Evolutionary conservation across 2,888 invertebrate species (phyloP), one percentile per base, ranked within the genome.

Genomic region (Deroplatys truncata): DNA sequence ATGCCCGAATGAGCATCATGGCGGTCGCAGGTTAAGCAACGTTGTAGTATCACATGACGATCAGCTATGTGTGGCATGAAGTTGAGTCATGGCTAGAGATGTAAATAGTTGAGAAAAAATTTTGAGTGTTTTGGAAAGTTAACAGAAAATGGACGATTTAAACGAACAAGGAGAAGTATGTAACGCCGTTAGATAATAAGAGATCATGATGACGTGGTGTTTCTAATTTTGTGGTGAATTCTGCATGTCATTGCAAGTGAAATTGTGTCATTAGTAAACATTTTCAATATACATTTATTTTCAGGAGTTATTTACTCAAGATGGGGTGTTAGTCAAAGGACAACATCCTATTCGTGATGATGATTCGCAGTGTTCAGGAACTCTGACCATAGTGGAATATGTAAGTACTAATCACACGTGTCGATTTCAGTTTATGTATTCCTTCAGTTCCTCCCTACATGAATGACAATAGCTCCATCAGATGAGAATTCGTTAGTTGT

Each of bases 301-400:
- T 31, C 92, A 97, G 96, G 96, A 97, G 91, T 94, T 97, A 84
- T 97, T 96, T 93, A 96, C 96, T n/a, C 97, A 97, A 93, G 96
- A 97, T 93, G 97, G 97, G 9, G 97, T 97, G 29, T 94, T 97
- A 13, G 94, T 97, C 90, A 96, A 96, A 92, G 95, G 96, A 86
- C 96, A 90, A 84, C 88, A 89, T 84, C 89, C 90, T 49, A 92
- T 92, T 88, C 91, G 91, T 72, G 93, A 93, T 95, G 92, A 94
- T 94, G 90, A 96, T 96, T 92, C 96, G 95, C 93, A 95, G 94
- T 90, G 96, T 90, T 92, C 95, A 88, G 97, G 97, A 28, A 96
- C 96, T 92, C 94, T 97, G 10, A 96, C 95, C 92, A 95, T 97
- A 88, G 95, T 96, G 1, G 95, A 96, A 94, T 95, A 95, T 92